Conservation (phyloP, 2,797 vertebrate species). For the Vireo griseus region DNA sequence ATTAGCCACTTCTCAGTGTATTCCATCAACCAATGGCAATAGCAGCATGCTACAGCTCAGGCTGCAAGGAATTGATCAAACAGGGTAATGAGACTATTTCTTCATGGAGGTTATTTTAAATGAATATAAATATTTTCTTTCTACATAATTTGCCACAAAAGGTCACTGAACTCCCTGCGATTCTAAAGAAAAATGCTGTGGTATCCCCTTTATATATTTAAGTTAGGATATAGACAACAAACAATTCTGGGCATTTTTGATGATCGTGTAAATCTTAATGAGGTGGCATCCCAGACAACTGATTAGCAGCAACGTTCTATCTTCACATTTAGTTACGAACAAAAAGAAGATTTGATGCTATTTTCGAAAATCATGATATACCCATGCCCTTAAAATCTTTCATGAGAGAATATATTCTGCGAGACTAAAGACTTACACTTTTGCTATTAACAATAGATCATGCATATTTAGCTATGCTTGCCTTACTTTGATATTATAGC, state of each 20-base stretch:
- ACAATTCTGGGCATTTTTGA: conserved; percentile 74
- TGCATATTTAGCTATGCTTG: conserved; percentile 55
- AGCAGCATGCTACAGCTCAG: conserved; percentile 78
- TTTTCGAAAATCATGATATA: conserved; percentile 58
- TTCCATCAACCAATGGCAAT: conserved; percentile 82
- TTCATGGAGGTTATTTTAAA: conserved; percentile 84
- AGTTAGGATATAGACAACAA: conserved; percentile 75
- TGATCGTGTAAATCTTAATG: conserved; percentile 76
- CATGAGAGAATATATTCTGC: conserved; percentile 37
- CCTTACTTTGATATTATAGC: conserved; percentile 61
- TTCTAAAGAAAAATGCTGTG: conserved; percentile 81
- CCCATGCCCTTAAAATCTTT: conserved; percentile 67
- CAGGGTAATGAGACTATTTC: conserved; percentile 84
- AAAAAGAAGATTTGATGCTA: conserved; percentile 66
- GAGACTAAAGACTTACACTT: not conserved
- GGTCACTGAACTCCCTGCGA: conserved; percentile 81
- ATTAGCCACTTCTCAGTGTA: conserved; percentile 83
- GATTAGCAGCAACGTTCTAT: conserved; percentile 69
- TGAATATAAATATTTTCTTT: conserved; percentile 88
- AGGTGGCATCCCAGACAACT: conserved; percentile 73
- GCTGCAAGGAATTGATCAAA: conserved; percentile 84
- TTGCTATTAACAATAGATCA: conserved; percentile 6
- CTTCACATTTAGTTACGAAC: conserved; percentile 62
- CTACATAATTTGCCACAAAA: conserved; percentile 88
- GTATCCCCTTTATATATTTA: conserved; percentile 76